Percentiles rank a stretch among this genome's conserved stretches.
Evolutionary conservation across 2,797 vertebrate species (phyloP).

Genomic region (Heteromormyrus szaboi): DNA sequence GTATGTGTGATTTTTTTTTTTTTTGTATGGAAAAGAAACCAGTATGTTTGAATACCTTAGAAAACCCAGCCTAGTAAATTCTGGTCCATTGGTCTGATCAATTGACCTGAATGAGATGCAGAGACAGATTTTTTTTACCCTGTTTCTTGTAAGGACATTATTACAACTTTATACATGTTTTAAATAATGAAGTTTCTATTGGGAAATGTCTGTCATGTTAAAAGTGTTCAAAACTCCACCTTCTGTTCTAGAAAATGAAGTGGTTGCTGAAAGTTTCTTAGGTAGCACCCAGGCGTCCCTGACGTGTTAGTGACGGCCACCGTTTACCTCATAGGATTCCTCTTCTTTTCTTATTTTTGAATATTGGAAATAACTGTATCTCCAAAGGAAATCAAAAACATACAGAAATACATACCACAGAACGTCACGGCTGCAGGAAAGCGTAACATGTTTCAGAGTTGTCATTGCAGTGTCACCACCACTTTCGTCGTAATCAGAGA

Average conservation of each 20-base stretch:
- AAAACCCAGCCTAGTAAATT: background rate
- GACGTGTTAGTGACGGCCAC: background rate
- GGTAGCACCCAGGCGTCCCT: conserved; percentile 4
- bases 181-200: background rate
- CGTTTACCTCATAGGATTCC: background rate
- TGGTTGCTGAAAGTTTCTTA: background rate
- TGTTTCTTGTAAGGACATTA: background rate
- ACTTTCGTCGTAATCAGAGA: background rate
- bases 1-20: background rate
- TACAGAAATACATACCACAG: conserved; percentile 13
- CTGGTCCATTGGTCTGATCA: background rate
- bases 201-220: background rate
- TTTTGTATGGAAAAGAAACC: background rate
- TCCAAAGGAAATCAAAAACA: conserved; percentile 16
- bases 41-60: background rate
- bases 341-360: background rate
- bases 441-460: background rate
- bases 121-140: background rate
- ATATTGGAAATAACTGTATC: conserved; percentile 8
- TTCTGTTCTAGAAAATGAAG: background rate
- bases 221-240: conserved; percentile 7
- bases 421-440: background rate
- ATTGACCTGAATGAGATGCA: background rate
- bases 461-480: background rate
- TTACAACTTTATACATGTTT: conserved; percentile 8